Conservation (phyloP, 2,888 invertebrate genomes). For the Epinotia ramella region DNA sequence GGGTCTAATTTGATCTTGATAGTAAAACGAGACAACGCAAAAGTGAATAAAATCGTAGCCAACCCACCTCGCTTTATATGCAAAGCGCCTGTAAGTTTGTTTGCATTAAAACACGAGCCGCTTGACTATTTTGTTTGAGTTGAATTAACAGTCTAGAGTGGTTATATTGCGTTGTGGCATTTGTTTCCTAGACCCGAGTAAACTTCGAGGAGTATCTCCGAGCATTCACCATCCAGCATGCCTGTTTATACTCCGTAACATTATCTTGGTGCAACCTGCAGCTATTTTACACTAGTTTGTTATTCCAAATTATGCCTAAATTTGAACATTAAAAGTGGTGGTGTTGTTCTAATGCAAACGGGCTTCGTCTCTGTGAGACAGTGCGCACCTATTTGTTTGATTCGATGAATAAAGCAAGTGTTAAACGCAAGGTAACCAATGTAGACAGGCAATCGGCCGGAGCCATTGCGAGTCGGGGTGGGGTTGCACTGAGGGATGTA, state of each 20-base stretch:
- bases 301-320: slow-evolving; percentile 48
- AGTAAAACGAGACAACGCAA: slow-evolving; percentile 81
- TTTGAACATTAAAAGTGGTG: slow-evolving; percentile 64
- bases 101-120: slow-evolving; percentile 86
- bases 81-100: slow-evolving; percentile 86
- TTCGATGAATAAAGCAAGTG: slow-evolving; percentile 70
- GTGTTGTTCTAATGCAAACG: slow-evolving; percentile 85
- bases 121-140: slow-evolving; percentile 85
- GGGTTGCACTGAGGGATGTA: slow-evolving; percentile 86
- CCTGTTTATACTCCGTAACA: slow-evolving; percentile 59
- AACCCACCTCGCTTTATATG: slow-evolving; percentile 86
- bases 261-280: slow-evolving; percentile 72
- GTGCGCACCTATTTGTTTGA: slow-evolving; percentile 58
- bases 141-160: slow-evolving; percentile 78
- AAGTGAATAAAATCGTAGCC: slow-evolving; percentile 82
- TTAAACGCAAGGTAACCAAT: slow-evolving; percentile 84
- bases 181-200: slow-evolving; percentile 73
- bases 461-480: slow-evolving; percentile 80
- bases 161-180: slow-evolving; percentile 85
- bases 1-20: slow-evolving; percentile 49
- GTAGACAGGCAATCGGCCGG: slow-evolving; percentile 80
- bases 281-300: slow-evolving; percentile 50
- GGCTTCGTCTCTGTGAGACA: slow-evolving; percentile 70
- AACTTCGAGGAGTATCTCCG: slow-evolving; percentile 65
- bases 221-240: slow-evolving; percentile 75